phyloP scores from a whole-genome alignment of 2,113 vertebrate species.

The Girardinichthys multiradiatus region DNA sequence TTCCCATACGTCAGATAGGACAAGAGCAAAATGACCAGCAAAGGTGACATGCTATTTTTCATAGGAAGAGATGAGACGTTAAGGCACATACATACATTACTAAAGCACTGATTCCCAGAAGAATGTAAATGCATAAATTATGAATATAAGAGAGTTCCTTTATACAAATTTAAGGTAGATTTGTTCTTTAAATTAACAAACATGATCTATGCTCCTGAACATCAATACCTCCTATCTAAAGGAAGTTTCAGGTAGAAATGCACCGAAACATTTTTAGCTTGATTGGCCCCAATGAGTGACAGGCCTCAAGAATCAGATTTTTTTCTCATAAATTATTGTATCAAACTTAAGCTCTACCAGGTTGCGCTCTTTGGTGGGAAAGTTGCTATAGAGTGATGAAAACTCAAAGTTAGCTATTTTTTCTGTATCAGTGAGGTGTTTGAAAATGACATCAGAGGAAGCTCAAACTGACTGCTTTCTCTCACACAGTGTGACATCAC shows the following conservation, averaged over 20 bases:
- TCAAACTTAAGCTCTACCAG: too few relatives aligned
- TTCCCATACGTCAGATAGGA: constrained; percentile 29
- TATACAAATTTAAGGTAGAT: not conserved
- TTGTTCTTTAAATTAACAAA: not conserved
- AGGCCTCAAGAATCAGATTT: too few relatives aligned
- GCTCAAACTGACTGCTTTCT: not conserved
- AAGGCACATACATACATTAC: constrained; percentile 20
- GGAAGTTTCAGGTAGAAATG: too few relatives aligned
- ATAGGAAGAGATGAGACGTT: constrained; percentile 27
- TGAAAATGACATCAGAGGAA: not conserved
- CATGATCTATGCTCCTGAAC: not conserved
- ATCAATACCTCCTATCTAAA: too few relatives aligned
- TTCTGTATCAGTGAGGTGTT: too few relatives aligned
- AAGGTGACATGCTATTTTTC: constrained; percentile 46
- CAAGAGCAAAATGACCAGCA: constrained; percentile 20
- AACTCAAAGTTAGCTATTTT: too few relatives aligned
- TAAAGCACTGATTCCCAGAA: constrained; percentile 8
- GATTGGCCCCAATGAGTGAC: too few relatives aligned
- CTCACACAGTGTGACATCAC: not conserved
- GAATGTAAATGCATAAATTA: not conserved
- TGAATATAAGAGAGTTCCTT: not conserved
- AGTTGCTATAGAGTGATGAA: too few relatives aligned
- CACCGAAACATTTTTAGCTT: too few relatives aligned
- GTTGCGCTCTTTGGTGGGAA: too few relatives aligned
- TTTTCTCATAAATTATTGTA: too few relatives aligned